Base-by-base conservation (phyloP, 2,113 vertebrate genomes). In the Todiramphus saurophagus region DNA sequence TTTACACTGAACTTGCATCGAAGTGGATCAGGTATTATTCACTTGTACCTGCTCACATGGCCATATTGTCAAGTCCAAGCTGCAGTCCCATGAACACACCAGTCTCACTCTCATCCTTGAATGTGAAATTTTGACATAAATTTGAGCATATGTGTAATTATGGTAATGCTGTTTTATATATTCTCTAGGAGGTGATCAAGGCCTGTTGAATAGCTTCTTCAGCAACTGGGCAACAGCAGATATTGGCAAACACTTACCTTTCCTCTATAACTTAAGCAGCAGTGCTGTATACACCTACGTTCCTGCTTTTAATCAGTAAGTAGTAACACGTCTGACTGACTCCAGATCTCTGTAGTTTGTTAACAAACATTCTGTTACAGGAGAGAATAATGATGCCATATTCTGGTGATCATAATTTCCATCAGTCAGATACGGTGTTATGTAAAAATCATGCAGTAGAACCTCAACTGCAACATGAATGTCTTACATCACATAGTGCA, bases 101-200 rank as follows among this genome's bases (percentile, higher is more conserved):
- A 60, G 2, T 79, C 66, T 94, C 35, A 6, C 35, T 66, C 16
- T 39, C 63, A 83, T 78, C 50, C 66, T 72, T 89, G 53, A 43
- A 75, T 11, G 28, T 78, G 50, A 93, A 79, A 56, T 86, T 69
- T 10, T 92, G 25, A 37, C 1, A 5, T 72, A 53, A 55, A 62
- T 77, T 73, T 41, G 31, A 48, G 8, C 28, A 5, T 37, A n/a
- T 5, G 7, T 4, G 1, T 50, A 39, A 51, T 76, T 63, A 39
- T 33, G 12, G 24, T 79, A 66, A 75, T 39, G 10, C 2, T 33
- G 3, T 13, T 68, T 73, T 83, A 2, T 75, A 9, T 77, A 3
- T 77, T 62, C 28, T 84, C 28, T 73, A 99, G 98, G 98, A n/a
- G 99, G 98, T 84, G 99, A 99, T 93, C 99, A 98, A 94, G 99